A percentile compares a stretch with the other conserved stretches of the same genome.
phyloP scores from a whole-genome alignment of 2,113 vertebrate species.

The Cephalopterus ornatus region DNA sequence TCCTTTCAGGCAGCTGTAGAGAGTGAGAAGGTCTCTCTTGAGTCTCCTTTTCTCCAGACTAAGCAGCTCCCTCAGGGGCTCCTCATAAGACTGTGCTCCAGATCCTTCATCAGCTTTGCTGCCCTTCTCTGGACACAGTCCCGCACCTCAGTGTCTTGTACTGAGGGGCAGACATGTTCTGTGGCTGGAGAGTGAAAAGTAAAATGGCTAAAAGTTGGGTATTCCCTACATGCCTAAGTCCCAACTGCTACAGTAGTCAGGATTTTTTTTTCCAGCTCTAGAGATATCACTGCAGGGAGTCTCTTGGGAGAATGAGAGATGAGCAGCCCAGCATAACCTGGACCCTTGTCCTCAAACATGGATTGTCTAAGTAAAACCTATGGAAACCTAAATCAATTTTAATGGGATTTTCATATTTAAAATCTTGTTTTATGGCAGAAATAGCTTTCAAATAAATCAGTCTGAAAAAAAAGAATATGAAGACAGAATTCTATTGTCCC shows the following conservation, averaged over 20 bases:
- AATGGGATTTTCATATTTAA: background rate
- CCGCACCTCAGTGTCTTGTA: background rate
- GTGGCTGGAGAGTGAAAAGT: background rate
- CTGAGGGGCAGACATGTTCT: background rate
- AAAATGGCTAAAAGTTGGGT: background rate
- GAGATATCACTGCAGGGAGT: background rate
- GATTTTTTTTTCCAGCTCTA: background rate
- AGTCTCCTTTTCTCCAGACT: background rate
- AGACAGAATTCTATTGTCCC: background rate
- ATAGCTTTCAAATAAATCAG: background rate
- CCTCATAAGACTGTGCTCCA: background rate
- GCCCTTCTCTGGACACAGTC: background rate
- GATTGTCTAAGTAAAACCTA: background rate
- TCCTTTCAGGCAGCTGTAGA: background rate
- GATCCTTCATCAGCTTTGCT: background rate
- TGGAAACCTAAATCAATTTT: background rate
- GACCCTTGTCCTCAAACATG: background rate
- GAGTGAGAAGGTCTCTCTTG: background rate
- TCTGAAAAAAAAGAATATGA: background rate
- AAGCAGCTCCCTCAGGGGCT: background rate
- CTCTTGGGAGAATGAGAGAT: background rate
- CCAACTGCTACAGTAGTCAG: background rate
- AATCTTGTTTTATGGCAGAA: background rate
- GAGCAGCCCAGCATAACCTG: background rate
- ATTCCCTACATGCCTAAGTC: background rate